Evolutionary conservation across 2,888 invertebrate genomes (phyloP).

Genomic region (Papilio elwesi): DNA sequence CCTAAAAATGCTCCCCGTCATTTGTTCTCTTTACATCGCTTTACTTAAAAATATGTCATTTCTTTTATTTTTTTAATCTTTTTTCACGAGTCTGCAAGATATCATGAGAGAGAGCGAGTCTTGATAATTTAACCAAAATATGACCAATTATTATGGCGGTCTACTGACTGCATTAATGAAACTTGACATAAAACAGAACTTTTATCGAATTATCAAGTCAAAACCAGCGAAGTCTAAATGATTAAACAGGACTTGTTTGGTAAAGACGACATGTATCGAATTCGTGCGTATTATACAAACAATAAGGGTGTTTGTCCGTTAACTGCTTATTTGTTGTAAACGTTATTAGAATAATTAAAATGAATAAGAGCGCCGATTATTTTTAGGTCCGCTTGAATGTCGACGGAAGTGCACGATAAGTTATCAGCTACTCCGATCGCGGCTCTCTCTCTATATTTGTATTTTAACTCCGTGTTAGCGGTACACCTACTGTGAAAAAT

Average conservation of each 20-base stretch:
- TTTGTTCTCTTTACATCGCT: no score
- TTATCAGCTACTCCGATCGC: conserved; percentile 47
- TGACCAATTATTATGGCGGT: background rate
- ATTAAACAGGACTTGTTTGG: background rate
- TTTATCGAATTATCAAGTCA: conserved; percentile 1
- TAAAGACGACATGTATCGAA: background rate
- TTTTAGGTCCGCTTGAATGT: conserved; percentile 41
- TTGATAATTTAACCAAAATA: background rate
- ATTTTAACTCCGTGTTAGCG: conserved; percentile 46
- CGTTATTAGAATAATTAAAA: conserved; percentile 34
- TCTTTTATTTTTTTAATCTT: no score
- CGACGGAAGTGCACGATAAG: conserved; percentile 49
- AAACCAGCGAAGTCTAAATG: conserved; percentile 1
- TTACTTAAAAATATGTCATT: no score
- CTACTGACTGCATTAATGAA: conserved; percentile 17
- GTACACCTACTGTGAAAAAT: conserved; percentile 48
- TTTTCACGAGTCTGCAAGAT: no score
- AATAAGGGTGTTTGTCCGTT: conserved; percentile 25
- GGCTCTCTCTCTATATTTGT: conserved; percentile 47
- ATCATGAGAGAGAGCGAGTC: background rate
- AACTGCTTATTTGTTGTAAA: conserved; percentile 28
- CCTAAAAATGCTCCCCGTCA: no score
- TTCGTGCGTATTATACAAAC: background rate
- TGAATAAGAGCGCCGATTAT: conserved; percentile 36
- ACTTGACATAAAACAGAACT: conserved; percentile 35